phyloP scores from a whole-genome alignment of 2,113 vertebrate genomes.

The Cyprinodon variegatus region DNA sequence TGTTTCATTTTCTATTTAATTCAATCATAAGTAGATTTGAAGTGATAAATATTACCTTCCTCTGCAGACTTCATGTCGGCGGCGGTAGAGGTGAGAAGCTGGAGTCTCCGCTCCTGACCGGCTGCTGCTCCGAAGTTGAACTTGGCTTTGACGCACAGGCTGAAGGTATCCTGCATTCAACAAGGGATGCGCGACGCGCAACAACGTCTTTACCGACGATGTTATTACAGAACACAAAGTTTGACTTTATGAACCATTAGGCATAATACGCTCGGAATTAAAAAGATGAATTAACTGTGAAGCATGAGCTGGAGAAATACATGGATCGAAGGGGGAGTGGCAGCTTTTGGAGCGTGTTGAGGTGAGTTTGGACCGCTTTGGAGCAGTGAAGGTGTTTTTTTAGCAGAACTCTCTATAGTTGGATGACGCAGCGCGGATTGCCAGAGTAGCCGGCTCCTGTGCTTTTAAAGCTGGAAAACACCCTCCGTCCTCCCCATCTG shows the following conservation, averaged over 20 bases:
- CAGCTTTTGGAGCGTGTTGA: slow-evolving; percentile 27
- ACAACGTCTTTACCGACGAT: neutral
- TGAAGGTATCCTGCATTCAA: slow-evolving; percentile 82
- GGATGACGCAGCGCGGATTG: slow-evolving; percentile 86
- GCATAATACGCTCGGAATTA: slow-evolving; percentile 14
- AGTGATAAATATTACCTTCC: slow-evolving; percentile 82
- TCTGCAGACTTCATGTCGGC: slow-evolving; percentile 92
- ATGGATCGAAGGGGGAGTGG: slow-evolving; percentile 18
- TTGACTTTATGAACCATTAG: slow-evolving; percentile 34
- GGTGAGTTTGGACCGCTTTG: slow-evolving; percentile 56
- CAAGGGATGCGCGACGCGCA: slow-evolving; percentile 38
- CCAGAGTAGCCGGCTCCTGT: slow-evolving; percentile 80
- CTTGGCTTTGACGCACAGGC: slow-evolving; percentile 76
- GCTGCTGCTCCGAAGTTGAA: slow-evolving; percentile 82
- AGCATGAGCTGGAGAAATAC: slow-evolving; percentile 2
- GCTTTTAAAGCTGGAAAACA: slow-evolving; percentile 97
- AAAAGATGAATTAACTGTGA: slow-evolving; percentile 15
- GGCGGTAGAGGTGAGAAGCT: slow-evolving; percentile 62
- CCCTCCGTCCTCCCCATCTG: slow-evolving; percentile 74
- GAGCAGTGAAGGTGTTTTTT: slow-evolving; percentile 56
- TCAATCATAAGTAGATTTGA: neutral
- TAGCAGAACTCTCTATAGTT: slow-evolving; percentile 74
- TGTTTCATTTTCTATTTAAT: neutral
- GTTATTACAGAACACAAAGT: neutral
- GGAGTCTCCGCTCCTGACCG: slow-evolving; percentile 78